Percentiles rank a stretch among this genome's conserved stretches.
Conservation (phyloP, 2,888 invertebrate genomes). For the Drosophila fungiperda region DNA sequence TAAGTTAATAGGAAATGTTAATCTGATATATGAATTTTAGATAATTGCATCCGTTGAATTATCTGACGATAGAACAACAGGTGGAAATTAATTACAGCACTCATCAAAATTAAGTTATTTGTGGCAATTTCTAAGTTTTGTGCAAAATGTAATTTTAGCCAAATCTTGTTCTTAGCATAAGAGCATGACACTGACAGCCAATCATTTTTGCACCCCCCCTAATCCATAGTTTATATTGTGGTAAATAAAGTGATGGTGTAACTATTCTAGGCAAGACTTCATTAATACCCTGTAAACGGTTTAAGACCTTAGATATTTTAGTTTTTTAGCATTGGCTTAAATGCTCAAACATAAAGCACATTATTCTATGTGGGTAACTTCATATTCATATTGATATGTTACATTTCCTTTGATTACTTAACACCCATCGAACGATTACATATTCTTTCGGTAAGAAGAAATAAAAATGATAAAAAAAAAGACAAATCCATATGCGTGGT, state of each 20-base stretch:
- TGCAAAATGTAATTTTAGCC: conserved; percentile 39
- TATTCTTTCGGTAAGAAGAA: not conserved
- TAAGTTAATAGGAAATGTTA: not conserved
- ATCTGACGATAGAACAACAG: not conserved
- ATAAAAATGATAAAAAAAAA: not conserved
- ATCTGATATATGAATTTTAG: not conserved
- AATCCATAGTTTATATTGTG: conserved; percentile 39
- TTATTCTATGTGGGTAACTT: not conserved
- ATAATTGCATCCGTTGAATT: not conserved
- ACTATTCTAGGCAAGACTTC: not conserved
- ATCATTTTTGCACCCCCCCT: conserved; percentile 38
- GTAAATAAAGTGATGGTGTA: conserved; percentile 6
- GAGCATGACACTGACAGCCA: conserved; percentile 52
- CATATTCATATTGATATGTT: not conserved
- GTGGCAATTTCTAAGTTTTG: conserved; percentile 7
- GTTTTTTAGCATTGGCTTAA: not conserved
- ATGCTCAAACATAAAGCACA: not conserved
- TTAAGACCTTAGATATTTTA: not conserved
- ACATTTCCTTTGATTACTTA: not conserved
- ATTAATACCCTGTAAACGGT: conserved; percentile 24
- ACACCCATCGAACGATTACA: not conserved
- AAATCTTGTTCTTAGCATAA: conserved; percentile 26
- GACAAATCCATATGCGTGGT: conserved; percentile 1
- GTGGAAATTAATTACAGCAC: not conserved
- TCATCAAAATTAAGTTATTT: not conserved